phyloP scores from a whole-genome alignment of 2,113 vertebrate species.

The Dolichallabes microphthalmus region DNA sequence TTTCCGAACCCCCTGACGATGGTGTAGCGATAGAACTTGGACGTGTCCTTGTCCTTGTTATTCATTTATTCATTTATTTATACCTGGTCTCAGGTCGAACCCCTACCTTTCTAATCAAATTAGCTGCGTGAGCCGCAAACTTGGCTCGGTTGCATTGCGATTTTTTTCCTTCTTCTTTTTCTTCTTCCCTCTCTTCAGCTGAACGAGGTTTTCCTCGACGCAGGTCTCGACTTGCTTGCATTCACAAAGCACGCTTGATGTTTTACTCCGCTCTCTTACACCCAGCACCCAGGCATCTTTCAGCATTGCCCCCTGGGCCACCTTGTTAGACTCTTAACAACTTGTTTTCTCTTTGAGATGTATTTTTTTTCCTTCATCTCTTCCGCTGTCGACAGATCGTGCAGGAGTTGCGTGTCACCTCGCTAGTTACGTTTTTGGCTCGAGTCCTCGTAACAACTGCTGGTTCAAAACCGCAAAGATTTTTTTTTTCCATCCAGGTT shows the following conservation, averaged over 20 bases:
- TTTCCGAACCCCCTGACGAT: not conserved
- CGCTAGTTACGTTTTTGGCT: conserved; percentile 60
- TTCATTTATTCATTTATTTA: not conserved
- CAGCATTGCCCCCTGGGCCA: conserved; percentile 69
- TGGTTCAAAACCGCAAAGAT: conserved; percentile 53
- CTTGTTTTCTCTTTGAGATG: conserved; percentile 71
- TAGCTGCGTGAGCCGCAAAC: not conserved
- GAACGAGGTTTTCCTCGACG: conserved; percentile 31
- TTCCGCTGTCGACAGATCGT: conserved; percentile 69
- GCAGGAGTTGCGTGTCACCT: conserved; percentile 64
- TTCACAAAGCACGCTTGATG: conserved; percentile 64
- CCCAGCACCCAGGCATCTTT: conserved; percentile 66
- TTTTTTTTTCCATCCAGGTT: conserved; percentile 60
- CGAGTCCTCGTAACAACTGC: conserved; percentile 62
- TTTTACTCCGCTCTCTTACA: conserved; percentile 60
- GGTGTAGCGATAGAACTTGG: conserved; percentile 5
- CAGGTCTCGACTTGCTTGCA: conserved; percentile 49
- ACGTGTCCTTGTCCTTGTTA: not conserved
- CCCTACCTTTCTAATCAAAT: conserved; percentile 9
- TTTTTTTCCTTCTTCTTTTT: not conserved
- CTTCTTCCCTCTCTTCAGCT: not conserved
- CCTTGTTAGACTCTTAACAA: conserved; percentile 73
- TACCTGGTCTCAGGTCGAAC: conserved; percentile 18
- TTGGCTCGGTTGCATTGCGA: not conserved
- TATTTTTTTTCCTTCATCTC: conserved; percentile 50